Conservation (phyloP, 2,888 invertebrate species). For the Diplolepis rosae region DNA sequence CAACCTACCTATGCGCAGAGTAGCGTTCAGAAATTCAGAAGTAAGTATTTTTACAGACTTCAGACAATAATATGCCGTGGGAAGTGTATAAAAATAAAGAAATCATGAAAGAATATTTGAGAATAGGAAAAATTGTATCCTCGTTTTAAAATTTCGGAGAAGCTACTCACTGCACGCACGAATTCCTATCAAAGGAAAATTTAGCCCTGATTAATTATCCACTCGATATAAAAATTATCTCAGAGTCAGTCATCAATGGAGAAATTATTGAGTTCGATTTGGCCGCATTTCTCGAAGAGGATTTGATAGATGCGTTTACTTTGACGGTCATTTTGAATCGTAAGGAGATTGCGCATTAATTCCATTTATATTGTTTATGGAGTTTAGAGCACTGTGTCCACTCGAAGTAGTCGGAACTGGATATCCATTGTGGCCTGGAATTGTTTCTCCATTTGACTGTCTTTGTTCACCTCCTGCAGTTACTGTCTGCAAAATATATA, state of each 20-base stretch:
- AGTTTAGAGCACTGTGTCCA: slow-evolving; percentile 66
- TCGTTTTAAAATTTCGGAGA: not conserved
- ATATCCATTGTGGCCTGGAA: slow-evolving; percentile 71
- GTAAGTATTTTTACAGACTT: not conserved
- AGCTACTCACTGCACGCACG: not conserved
- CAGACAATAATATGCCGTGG: too few relatives aligned
- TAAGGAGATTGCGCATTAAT: slow-evolving; percentile 69
- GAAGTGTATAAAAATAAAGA: too few relatives aligned
- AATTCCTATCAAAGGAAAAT: not conserved
- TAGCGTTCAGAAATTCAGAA: not conserved
- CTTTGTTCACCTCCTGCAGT: slow-evolving; percentile 61
- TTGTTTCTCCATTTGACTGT: slow-evolving; percentile 67
- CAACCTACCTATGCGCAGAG: not conserved
- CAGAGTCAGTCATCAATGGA: not conserved
- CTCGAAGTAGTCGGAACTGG: slow-evolving; percentile 65
- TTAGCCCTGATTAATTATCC: not conserved
- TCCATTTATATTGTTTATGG: slow-evolving; percentile 71
- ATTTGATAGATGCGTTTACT: slow-evolving; percentile 59
- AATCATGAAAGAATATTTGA: too few relatives aligned
- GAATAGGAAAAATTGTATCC: too few relatives aligned
- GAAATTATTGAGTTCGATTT: slow-evolving; percentile 29
- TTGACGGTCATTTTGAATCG: slow-evolving; percentile 71
- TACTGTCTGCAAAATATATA: slow-evolving; percentile 58
- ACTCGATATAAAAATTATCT: not conserved
- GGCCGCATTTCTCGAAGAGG: slow-evolving; percentile 50